phyloP scores from a whole-genome alignment of 2,113 vertebrate species.

The Vireo altiloquus region DNA sequence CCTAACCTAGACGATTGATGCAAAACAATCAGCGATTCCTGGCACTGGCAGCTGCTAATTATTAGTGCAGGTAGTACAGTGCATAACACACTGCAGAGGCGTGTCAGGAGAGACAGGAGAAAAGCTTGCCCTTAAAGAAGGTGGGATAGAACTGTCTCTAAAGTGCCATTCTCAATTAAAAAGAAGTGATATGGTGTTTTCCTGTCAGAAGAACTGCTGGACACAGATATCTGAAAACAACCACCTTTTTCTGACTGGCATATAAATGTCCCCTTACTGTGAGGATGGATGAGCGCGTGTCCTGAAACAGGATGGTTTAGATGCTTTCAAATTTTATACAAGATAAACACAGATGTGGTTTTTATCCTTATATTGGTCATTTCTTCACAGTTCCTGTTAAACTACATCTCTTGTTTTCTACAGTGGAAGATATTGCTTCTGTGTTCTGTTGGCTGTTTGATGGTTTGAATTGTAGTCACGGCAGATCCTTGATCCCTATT shows the following conservation, averaged over 20 bases:
- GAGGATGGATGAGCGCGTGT: fast-evolving
- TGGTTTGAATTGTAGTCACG: background rate
- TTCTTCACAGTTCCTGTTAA: background rate
- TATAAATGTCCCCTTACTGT: background rate
- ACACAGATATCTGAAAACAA: background rate
- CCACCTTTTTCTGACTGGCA: fast-evolving
- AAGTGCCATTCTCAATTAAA: fast-evolving
- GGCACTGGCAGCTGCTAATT: background rate
- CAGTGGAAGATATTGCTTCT: background rate
- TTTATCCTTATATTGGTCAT: background rate
- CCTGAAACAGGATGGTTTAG: background rate
- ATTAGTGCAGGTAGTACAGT: too few species aligned
- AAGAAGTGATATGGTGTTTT: background rate
- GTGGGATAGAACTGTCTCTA: background rate
- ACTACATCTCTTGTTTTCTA: background rate
- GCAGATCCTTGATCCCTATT: background rate
- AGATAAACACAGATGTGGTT: background rate
- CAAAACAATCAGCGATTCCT: background rate
- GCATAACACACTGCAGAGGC: background rate
- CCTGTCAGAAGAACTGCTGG: background rate
- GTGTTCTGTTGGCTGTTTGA: background rate
- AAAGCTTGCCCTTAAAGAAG: background rate
- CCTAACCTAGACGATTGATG: background rate
- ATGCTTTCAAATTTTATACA: background rate
- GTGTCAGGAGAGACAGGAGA: fast-evolving